Evolutionary conservation across 2,113 vertebrate species (phyloP), one percentile per base, ranked within the genome.

Genomic region (Pituophis catenifer): DNA sequence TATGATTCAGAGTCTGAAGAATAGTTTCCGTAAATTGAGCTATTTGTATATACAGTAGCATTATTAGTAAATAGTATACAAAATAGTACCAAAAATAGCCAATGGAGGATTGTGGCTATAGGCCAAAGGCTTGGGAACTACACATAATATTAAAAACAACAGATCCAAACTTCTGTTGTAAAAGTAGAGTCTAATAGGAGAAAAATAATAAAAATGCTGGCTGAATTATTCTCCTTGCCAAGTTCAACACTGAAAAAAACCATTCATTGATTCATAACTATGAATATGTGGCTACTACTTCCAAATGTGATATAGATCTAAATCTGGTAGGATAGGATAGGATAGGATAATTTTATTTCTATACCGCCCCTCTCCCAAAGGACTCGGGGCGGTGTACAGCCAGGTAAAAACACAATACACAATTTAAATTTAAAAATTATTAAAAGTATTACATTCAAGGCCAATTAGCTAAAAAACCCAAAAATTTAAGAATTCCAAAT

Each of bases 1-100:
- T 59, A 95, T 96, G 94, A 94, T 93, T 95, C 92, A 91, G 62
- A 95, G 91, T 95, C 93, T 96, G 95, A 93, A 93, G 94, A 96
- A 95, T 93, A 96, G 96, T 96, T 95, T 5, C 48, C 5, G 6
- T 50, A 96, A 94, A 29, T 95, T 94, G 94, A 96, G 91, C 95
- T 93, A 93, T 65, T 95, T 96, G 93, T 96, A 91, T 96, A 92
- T 15, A 85, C 94, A 95, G 95, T 70, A 70, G 65, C 13, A 65
- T 96, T 24, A 75, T 94, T 94, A 96, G 93, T 93, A 94, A 95
- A 0, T 0, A 93, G 90, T 85, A 81, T 54, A 91, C 0, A 38
- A 89, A 81, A 90, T 89, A 11, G 10, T 89, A 91, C 12, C n/a
- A 21, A 90, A 29, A 0, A 55, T 88, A 94, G 89, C 92, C 92